Base-by-base conservation (phyloP, 2,797 vertebrate genomes). In the Eulemur mongoz region DNA sequence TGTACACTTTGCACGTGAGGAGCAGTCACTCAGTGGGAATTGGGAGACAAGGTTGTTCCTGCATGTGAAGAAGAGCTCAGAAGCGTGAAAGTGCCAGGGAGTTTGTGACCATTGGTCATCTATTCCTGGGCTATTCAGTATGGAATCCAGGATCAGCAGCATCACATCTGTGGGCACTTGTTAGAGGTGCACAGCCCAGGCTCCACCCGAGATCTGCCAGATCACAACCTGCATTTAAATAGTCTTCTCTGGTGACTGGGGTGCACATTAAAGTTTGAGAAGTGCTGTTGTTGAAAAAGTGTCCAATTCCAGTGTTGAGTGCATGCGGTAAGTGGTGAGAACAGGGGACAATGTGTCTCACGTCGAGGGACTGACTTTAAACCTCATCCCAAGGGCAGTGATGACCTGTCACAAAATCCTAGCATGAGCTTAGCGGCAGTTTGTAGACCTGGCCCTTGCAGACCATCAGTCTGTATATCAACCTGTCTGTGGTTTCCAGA, bases 301-400 rank as follows among this genome's bases (percentile, higher is more conserved):
- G 4, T 48, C 20, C 1, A 23, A 17, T 84, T 81, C 45, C 43
- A 14, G 25, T 2, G 4, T 43, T 14, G 27, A 50, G 25, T 50
- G 3, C 35, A 0, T 0, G 7, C 2, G 15, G 9, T 9, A 20
- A 27, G 23, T 45, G 18, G 18, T 35, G 13, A 65, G 35, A 25
- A 35, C 5, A 13, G 12, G 23, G 6, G 2, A 63, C 13, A 20
- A 5, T 12, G 1, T 61, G 14, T 63, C 6, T 70, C 5, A 0
- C 9, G 14, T 69, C 13, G 22, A n/a, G 75, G 3, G 72, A 4
- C 20, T 76, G 27, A 89, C 15, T 76, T 61, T 3, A 82, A 20
- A 61, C n/a, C 63, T 59, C 23, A 30, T 43, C 35, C 35, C 25
- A 20, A 73, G 38, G 54, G 12, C 32, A 43, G 0, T 17, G 43